Evolutionary conservation across 2,113 vertebrate genomes (phyloP).

Genomic region (Parus major): DNA sequence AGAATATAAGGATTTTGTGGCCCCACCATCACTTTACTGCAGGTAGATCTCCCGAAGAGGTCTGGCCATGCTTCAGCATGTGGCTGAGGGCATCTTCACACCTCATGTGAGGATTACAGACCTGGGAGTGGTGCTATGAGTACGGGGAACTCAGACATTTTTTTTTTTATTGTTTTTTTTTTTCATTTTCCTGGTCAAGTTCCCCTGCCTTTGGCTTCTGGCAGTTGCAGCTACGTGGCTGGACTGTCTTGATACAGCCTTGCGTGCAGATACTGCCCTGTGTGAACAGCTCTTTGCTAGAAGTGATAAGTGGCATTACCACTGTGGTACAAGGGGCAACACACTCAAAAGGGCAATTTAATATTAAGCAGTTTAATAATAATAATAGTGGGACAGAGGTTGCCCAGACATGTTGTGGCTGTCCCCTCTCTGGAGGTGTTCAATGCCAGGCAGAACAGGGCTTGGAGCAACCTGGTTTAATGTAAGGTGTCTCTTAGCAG

Average conservation of each 20-base stretch:
- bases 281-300: background rate
- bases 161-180: too few species aligned
- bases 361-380: background rate
- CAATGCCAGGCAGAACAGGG: background rate
- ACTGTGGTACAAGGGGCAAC: background rate
- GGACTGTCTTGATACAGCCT: background rate
- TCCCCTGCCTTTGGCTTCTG: background rate
- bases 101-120: background rate
- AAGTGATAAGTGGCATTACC: background rate
- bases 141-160: background rate
- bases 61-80: background rate
- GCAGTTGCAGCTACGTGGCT: background rate
- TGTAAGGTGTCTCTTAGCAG: too few species aligned
- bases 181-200: background rate
- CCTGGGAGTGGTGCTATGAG: background rate
- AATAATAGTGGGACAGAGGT: background rate
- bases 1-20: fast-evolving
- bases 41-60: background rate
- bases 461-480: background rate
- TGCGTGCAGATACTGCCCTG: background rate
- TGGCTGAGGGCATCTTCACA: background rate
- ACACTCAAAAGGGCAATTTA: background rate
- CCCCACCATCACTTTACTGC: fast-evolving
- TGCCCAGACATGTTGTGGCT: background rate
- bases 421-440: background rate